These are phyloP conservation scores for Xiphias gladius DNA, from an alignment of 2,113 vertebrate species.

Conservation along the genomic window DNA sequence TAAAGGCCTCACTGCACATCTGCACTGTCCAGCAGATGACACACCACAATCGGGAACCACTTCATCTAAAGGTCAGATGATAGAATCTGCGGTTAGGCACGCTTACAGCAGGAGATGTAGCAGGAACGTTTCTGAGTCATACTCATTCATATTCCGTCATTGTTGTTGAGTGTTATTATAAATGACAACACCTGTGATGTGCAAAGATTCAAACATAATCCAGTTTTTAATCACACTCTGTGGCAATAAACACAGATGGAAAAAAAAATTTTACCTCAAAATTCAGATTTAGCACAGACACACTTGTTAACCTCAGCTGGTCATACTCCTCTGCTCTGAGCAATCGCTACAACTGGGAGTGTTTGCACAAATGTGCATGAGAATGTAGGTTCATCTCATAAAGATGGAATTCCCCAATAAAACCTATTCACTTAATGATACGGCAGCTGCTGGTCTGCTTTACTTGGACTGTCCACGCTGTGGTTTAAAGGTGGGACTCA, in stretches of 20 bases:
- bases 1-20: constrained; percentile 58
- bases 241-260: constrained; percentile 24
- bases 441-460: constrained; percentile 55
- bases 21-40: constrained; percentile 54
- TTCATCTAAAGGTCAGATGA: constrained; percentile 44
- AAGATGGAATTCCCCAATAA: constrained; percentile 51
- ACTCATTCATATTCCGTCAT: background rate
- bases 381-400: constrained; percentile 38
- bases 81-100: constrained; percentile 10
- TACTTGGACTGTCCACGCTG: constrained; percentile 13
- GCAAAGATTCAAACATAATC: constrained; percentile 1
- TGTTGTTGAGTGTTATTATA: constrained; percentile 2
- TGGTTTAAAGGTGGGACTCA: constrained; percentile 32
- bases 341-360: constrained; percentile 42
- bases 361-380: constrained; percentile 28
- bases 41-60: constrained; percentile 70
- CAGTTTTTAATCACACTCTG: constrained; percentile 26
- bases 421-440: constrained; percentile 25
- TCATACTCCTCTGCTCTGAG: constrained; percentile 29
- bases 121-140: background rate
- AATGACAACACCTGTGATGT: constrained; percentile 7
- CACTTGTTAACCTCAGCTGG: constrained; percentile 31
- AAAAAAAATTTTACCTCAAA: constrained; percentile 22
- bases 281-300: constrained; percentile 19
- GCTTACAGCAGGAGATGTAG: constrained; percentile 3